These are phyloP conservation scores for Trichopoda pennipes DNA, from an alignment of 2,888 invertebrate species.

Conservation along the genomic window DNA sequence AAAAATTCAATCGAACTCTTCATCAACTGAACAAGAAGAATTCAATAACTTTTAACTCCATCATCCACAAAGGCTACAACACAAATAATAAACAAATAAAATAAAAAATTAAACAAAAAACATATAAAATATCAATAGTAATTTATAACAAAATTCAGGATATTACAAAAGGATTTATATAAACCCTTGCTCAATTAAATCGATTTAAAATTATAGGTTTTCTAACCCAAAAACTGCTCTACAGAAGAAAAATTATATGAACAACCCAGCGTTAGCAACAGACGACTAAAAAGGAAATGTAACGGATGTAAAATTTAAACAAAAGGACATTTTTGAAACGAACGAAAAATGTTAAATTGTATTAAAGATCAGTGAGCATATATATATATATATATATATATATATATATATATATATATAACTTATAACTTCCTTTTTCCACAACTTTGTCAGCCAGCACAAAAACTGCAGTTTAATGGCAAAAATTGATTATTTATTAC, in stretches of 20 bases:
- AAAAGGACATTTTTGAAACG: constrained; percentile 31
- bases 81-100: constrained; percentile 1
- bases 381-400: too few relatives aligned
- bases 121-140: constrained; percentile 48
- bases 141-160: constrained; percentile 29
- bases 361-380: not conserved
- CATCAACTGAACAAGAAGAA: constrained; percentile 37
- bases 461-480: constrained; percentile 43
- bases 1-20: constrained; percentile 35
- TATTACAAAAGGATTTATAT: not conserved
- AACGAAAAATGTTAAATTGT: constrained; percentile 26
- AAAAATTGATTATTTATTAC: constrained; percentile 65
- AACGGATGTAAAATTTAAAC: constrained; percentile 52
- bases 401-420: too few relatives aligned
- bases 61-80: constrained; percentile 33
- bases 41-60: constrained; percentile 65
- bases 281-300: constrained; percentile 35
- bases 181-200: constrained; percentile 52
- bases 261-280: constrained; percentile 36
- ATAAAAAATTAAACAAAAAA: constrained; percentile 44
- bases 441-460: constrained; percentile 66
- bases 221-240: constrained; percentile 61
- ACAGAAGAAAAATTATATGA: constrained; percentile 44
- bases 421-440: constrained; percentile 71
- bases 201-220: constrained; percentile 63